A percentile compares a stretch with the other conserved stretches of the same genome.
These are phyloP conservation scores for Torymus auratus DNA, from an alignment of 2,888 invertebrate species.

Conservation along the genomic window DNA sequence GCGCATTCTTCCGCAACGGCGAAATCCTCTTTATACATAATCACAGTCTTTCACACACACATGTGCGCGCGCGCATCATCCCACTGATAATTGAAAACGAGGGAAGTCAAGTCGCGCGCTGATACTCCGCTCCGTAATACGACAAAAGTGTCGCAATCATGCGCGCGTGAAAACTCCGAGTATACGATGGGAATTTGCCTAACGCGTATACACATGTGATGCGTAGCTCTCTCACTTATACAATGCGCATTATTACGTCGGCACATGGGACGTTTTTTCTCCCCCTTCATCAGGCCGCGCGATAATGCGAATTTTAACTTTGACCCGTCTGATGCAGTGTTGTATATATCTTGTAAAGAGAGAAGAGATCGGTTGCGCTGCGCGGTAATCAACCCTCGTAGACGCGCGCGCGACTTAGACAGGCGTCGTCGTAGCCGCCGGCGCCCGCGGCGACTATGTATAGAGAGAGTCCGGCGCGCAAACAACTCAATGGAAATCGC, in stretches of 20 bases:
- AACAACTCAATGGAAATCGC: constrained; percentile 48
- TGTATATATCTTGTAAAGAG: no score
- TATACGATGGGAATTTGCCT: constrained; percentile 29
- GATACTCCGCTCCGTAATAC: constrained; percentile 7
- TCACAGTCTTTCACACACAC: no score
- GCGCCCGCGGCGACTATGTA: not conserved
- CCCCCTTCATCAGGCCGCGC: not conserved
- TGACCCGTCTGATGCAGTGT: constrained; percentile 23
- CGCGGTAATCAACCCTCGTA: constrained; percentile 39
- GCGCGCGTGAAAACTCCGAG: not conserved
- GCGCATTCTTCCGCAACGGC: not conserved
- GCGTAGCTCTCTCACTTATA: not conserved
- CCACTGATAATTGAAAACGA: constrained; percentile 4
- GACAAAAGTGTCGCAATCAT: constrained; percentile 32
- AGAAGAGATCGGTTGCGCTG: no score
- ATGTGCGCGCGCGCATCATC: no score
- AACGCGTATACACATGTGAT: not conserved
- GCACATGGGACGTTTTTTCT: constrained; percentile 20
- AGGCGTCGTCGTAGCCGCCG: constrained; percentile 15
- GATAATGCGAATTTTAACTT: constrained; percentile 46
- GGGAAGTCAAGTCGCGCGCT: constrained; percentile 15
- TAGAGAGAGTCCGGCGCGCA: constrained; percentile 18
- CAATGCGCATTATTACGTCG: constrained; percentile 30
- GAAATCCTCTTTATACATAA: no score
- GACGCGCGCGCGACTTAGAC: constrained; percentile 24